Percentiles rank a stretch among this genome's conserved stretches.
Conservation (phyloP, 2,113 vertebrate genomes). For the Zosterops pallidus region DNA sequence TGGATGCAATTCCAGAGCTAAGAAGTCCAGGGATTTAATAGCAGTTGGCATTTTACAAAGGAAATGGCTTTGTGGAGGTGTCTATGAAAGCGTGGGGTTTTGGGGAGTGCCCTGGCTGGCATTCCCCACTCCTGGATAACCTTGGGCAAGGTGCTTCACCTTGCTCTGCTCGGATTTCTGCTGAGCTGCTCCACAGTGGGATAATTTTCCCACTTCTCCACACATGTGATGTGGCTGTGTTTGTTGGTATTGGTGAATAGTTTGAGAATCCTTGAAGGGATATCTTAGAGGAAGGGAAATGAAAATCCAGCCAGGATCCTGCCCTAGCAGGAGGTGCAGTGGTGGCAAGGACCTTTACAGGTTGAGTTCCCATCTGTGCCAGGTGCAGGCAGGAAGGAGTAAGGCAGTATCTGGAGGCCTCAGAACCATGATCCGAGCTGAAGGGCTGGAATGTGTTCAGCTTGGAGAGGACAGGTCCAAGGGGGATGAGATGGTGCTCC, state of each 20-base stretch:
- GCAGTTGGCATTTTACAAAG: constrained; percentile 33
- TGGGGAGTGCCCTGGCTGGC: background rate
- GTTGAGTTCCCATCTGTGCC: background rate
- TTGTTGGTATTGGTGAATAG: background rate
- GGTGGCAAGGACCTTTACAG: background rate
- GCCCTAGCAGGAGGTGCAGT: background rate
- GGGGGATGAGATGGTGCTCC: background rate
- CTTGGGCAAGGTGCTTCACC: constrained; percentile 3
- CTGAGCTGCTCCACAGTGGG: background rate
- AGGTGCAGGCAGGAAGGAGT: background rate
- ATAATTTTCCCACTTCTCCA: background rate
- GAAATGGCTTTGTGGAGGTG: background rate
- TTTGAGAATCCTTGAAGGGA: background rate
- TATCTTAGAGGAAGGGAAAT: background rate
- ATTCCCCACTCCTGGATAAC: background rate
- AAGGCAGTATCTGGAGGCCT: accelerated
- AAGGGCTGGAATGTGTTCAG: background rate
- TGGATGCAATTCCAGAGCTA: background rate
- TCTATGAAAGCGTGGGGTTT: background rate
- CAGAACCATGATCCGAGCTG: background rate
- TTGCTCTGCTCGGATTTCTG: background rate
- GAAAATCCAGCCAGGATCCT: background rate
- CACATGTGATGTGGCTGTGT: background rate
- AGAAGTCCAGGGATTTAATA: constrained; percentile 31
- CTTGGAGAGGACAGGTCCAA: background rate